Evolutionary conservation across 2,888 invertebrate genomes (phyloP).

Genomic region (Leucophenga maculata): DNA sequence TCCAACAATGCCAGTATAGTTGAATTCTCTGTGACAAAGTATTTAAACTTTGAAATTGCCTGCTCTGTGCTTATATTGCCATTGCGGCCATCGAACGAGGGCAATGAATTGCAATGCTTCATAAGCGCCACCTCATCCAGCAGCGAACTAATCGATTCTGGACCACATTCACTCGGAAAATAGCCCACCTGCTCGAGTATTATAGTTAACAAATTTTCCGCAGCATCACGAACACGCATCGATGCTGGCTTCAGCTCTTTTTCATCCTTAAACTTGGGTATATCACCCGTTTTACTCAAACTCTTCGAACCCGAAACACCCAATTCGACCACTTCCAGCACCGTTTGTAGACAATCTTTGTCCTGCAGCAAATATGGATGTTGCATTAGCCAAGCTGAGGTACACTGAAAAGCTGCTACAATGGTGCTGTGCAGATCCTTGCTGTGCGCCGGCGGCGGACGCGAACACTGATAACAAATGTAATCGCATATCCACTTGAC

Average conservation of each 20-base stretch:
- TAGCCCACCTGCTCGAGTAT: constrained; percentile 93
- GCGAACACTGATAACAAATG: constrained; percentile 94
- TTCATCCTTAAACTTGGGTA: constrained; percentile 93
- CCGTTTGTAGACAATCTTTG: constrained; percentile 91
- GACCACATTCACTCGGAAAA: constrained; percentile 87
- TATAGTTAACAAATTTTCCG: constrained; percentile 91
- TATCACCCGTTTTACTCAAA: constrained; percentile 88
- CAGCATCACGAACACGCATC: constrained; percentile 97
- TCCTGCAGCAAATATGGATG: constrained; percentile 92
- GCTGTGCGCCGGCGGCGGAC: constrained; percentile 94
- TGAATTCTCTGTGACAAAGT: constrained; percentile 92
- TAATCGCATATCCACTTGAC: constrained; percentile 99
- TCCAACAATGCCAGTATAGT: constrained; percentile 91
- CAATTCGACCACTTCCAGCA: constrained; percentile 96
- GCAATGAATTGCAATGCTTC: constrained; percentile 81
- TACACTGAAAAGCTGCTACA: constrained; percentile 92
- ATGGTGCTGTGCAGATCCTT: constrained; percentile 95
- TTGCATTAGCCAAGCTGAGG: constrained; percentile 92
- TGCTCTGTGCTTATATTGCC: constrained; percentile 71
- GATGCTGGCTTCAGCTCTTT: constrained; percentile 97
- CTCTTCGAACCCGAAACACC: constrained; percentile 97
- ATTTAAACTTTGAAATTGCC: constrained; percentile 82
- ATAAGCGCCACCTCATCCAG: constrained; percentile 89
- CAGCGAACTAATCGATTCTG: constrained; percentile 87
- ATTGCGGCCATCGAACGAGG: constrained; percentile 53